phyloP scores from a whole-genome alignment of 2,888 invertebrate species.

The Leucozona laternaria region DNA sequence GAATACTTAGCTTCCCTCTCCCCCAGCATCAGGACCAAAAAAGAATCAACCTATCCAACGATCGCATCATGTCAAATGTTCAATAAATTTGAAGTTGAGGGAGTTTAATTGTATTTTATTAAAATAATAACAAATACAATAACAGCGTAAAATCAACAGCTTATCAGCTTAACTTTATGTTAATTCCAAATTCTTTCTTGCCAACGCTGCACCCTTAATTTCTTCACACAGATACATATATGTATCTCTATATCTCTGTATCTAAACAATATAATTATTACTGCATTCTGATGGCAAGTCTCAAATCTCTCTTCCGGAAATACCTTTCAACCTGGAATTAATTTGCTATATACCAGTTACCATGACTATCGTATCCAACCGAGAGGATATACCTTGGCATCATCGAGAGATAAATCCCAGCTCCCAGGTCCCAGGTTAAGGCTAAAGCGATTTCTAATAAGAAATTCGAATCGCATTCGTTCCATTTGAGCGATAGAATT shows the following conservation, averaged over 20 bases:
- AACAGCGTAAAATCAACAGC: conserved; percentile 40
- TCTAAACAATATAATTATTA: neutral
- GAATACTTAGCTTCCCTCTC: no score
- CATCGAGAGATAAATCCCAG: no score
- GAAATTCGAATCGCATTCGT: conserved; percentile 75
- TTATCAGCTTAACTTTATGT: conserved; percentile 48
- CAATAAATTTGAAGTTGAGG: neutral
- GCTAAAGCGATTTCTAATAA: conserved; percentile 67
- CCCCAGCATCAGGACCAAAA: no score
- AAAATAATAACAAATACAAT: conserved; percentile 27
- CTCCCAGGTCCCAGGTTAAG: neutral
- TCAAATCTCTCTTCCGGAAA: neutral
- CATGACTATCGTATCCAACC: conserved; percentile 5
- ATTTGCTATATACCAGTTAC: neutral
- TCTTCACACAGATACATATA: neutral
- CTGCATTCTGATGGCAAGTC: neutral
- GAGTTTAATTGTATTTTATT: neutral
- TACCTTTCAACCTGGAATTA: conserved; percentile 9
- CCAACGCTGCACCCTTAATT: conserved; percentile 38
- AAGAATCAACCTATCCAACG: no score
- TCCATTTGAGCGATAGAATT: conserved; percentile 66
- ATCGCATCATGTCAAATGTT: no score
- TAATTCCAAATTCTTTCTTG: conserved; percentile 8
- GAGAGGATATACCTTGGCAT: neutral
- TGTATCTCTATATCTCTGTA: neutral